These are phyloP conservation scores for Sebastolobus altivelis DNA, from an alignment of 2,797 vertebrate species.

Conservation along the genomic window DNA sequence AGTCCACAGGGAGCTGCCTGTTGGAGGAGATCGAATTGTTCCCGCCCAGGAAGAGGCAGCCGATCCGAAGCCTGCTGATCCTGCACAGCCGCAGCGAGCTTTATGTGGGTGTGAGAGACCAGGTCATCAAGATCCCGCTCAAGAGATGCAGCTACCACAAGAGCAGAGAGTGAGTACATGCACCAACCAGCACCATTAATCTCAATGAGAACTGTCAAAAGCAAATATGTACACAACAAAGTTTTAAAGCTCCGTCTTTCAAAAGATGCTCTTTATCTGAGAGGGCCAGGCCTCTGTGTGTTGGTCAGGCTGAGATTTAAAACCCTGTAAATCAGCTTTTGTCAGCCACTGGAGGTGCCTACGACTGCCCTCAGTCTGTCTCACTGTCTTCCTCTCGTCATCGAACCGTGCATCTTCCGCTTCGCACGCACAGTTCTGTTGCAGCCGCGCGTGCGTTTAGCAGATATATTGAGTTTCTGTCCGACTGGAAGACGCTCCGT, in stretches of 20 bases:
- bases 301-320: conserved; percentile 67
- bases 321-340: conserved; percentile 76
- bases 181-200: conserved; percentile 51
- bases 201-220: conserved; percentile 51
- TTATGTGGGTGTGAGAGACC: conserved; percentile 93
- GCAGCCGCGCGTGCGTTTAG: conserved; percentile 49
- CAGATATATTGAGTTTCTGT: conserved; percentile 70
- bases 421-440: neutral
- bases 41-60: conserved; percentile 87
- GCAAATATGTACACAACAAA: conserved; percentile 50
- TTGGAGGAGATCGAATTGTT: conserved; percentile 96
- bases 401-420: conserved; percentile 18
- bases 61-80: conserved; percentile 93
- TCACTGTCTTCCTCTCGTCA: conserved; percentile 29
- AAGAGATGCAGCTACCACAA: conserved; percentile 95
- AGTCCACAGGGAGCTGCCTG: conserved; percentile 90
- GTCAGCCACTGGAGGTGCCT: conserved; percentile 65
- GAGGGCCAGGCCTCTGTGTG: conserved; percentile 64
- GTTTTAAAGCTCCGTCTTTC: conserved; percentile 56
- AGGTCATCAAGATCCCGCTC: conserved; percentile 95
- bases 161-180: conserved; percentile 89
- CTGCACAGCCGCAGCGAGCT: conserved; percentile 95
- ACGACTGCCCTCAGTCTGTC: conserved; percentile 52
- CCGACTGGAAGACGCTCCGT: conserved; percentile 51
- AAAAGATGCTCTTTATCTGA: conserved; percentile 72